These are phyloP conservation scores for Bombyx mori DNA, from an alignment of 1,140 invertebrate genomes.

Conservation along the genomic window ASM3026992v2 NC_085122.1:14147501-14148000, in stretches of 20 bases:
- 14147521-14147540: no score
- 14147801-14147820: slow-evolving; percentile 87
- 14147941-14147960: slow-evolving; percentile 88
- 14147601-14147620: no score
- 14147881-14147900: slow-evolving; percentile 79
- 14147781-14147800: slow-evolving; percentile 87
- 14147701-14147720: no score
- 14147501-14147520: no score
- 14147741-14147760: slow-evolving; percentile 88
- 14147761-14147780: slow-evolving; percentile 91
- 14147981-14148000: slow-evolving; percentile 23
- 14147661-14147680: no score
- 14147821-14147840: slow-evolving; percentile 86
- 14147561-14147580: no score
- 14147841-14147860: slow-evolving; percentile 89
- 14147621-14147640: no score
- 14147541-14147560: no score
- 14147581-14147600: no score
- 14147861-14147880: slow-evolving; percentile 85
- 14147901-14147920: slow-evolving; percentile 81
- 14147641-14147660: no score
- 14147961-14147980: slow-evolving; percentile 90
- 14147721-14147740: slow-evolving; percentile 63
- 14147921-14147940: slow-evolving; percentile 73
- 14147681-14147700: no score